These are phyloP conservation scores for Chironomus tepperi DNA, from an alignment of 1,140 invertebrate species.

Conservation along the genomic window DNA sequence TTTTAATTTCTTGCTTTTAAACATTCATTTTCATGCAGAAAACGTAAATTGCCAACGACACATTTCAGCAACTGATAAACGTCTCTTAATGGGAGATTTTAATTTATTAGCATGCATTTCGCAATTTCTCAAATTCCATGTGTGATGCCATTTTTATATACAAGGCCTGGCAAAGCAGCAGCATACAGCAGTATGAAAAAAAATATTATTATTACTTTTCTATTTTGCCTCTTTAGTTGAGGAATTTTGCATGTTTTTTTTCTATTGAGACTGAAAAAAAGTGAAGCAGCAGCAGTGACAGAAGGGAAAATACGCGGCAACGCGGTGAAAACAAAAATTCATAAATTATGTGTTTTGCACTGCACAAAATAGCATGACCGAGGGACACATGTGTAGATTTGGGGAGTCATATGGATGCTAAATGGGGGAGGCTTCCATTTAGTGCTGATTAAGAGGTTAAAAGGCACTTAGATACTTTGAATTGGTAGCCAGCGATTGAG, in stretches of 20 bases:
- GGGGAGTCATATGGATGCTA: too few species aligned
- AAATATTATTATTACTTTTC: too few species aligned
- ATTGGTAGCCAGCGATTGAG: too few species aligned
- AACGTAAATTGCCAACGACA: conserved; percentile 12
- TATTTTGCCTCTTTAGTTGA: too few species aligned
- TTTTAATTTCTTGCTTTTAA: not conserved
- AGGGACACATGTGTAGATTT: too few species aligned
- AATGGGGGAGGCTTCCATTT: too few species aligned
- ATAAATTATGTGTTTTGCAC: not conserved
- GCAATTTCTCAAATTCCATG: conserved; percentile 19
- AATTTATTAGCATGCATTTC: conserved; percentile 19
- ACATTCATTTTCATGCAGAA: not conserved
- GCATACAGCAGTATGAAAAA: too few species aligned
- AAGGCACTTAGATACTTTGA: too few species aligned
- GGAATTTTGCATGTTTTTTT: too few species aligned
- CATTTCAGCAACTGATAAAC: conserved; percentile 20
- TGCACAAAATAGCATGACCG: not conserved
- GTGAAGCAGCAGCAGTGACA: too few species aligned
- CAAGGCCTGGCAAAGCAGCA: not conserved
- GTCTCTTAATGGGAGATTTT: conserved; percentile 21
- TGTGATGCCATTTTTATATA: not conserved
- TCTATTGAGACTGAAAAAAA: too few species aligned
- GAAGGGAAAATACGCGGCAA: not conserved
- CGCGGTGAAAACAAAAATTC: not conserved
- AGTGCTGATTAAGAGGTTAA: too few species aligned